Conservation (phyloP, 2,888 invertebrate species). For the Byasa hedistus region DNA sequence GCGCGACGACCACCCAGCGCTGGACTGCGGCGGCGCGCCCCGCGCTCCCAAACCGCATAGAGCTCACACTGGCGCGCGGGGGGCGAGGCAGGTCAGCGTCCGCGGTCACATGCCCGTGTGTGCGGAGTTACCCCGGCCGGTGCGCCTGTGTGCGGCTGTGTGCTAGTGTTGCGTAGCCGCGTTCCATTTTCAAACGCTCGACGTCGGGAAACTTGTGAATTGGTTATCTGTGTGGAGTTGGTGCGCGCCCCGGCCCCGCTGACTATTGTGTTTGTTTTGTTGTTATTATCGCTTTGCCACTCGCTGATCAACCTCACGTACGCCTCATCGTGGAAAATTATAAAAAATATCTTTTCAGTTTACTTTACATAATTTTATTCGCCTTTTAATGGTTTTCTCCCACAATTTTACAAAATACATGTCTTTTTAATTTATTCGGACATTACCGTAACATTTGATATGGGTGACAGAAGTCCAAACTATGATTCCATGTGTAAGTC, state of each 20-base stretch:
- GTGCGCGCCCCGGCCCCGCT: slow-evolving; percentile 55
- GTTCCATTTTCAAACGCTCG: slow-evolving; percentile 64
- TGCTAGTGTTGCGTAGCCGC: slow-evolving; percentile 55
- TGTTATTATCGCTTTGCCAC: slow-evolving; percentile 64
- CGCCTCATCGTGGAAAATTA: slow-evolving; percentile 30
- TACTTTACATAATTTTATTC: neutral
- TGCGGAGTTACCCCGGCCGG: slow-evolving; percentile 63
- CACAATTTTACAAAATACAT: no score
- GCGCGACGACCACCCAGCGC: slow-evolving; percentile 39
- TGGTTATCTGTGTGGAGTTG: slow-evolving; percentile 63
- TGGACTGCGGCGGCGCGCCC: slow-evolving; percentile 47
- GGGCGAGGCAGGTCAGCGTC: slow-evolving; percentile 48
- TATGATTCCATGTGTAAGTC: no score
- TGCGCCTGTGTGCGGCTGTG: slow-evolving; percentile 51
- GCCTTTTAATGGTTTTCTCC: no score
- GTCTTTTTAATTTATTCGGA: no score
- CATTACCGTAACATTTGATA: no score
- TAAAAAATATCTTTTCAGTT: slow-evolving; percentile 25
- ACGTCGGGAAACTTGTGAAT: slow-evolving; percentile 71
- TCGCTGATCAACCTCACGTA: slow-evolving; percentile 41
- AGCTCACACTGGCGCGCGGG: slow-evolving; percentile 35
- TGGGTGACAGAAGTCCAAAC: no score
- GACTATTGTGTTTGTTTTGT: slow-evolving; percentile 71
- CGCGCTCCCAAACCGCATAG: slow-evolving; percentile 32
- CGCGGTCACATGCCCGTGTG: slow-evolving; percentile 44